Base-by-base conservation (phyloP, 2,113 vertebrate species). In the Ailuropoda melanoleuca region DNA sequence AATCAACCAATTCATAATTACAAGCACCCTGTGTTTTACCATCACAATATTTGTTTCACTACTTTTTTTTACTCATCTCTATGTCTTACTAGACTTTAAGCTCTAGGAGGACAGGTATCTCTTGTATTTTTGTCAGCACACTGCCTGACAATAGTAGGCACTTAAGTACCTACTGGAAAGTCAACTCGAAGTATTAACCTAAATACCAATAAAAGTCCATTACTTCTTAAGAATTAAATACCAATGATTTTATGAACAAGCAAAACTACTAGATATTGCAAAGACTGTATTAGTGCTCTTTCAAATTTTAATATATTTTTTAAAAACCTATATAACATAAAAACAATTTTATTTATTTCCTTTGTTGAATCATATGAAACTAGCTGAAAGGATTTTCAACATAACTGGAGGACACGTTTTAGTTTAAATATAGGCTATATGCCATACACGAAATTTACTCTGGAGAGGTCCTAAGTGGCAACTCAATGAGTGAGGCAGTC, bases 341-440 rank as follows among this genome's bases (percentile, higher is more conserved):
- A 95, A 74, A 39, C 5, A 55, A 37, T 62, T 31, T 87, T 55
- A 83, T 26, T 80, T 86, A 84, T 46, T 89, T 72, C 64, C 19
- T 96, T 95, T 81, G 74, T 31, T 84, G 50, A 96, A 60, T 53
- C 14, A 53, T 75, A 64, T 50, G 26, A 88, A 89, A 86, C 66
- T n/a, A 90, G 5, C 1, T 86, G 6, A 1, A 93, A 90, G 11
- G 9, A 90, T 68, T 90, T 82, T 50, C 68, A 89, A 82, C 24
- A 82, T 80, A 93, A 84, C 8, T 43, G 3, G 5, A 85, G 5
- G 11, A 1, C 17, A 84, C 37, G 8, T 58, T 8, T 37, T 3
- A 58, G 43, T 80, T 88, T 94, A 93, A 78, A 92, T 39, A 78
- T 0, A 80, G 46, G 43, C 46, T 53, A 17, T 34, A 58, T 0